Evolutionary conservation across 2,797 vertebrate genomes (phyloP).

Genomic region (Tolypeutes matacus): DNA sequence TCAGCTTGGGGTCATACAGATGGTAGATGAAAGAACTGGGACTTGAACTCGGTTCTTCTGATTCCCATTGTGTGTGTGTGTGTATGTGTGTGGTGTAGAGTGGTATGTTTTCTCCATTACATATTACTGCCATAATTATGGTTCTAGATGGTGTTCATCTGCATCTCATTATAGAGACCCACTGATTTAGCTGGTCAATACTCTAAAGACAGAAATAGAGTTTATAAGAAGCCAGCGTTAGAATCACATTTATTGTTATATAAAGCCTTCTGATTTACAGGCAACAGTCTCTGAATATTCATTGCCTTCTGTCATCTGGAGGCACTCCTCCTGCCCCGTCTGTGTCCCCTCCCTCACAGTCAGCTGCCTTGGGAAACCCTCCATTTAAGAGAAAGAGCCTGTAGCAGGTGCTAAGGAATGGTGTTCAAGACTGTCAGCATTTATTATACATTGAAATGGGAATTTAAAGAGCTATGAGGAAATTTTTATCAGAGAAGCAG

Average conservation of each 20-base stretch:
- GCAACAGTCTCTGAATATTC: conserved; percentile 71
- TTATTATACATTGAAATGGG: background rate
- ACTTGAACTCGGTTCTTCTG: background rate
- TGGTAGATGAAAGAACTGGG: background rate
- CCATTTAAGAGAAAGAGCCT: background rate
- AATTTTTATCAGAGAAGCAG: background rate
- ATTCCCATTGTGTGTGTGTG: background rate
- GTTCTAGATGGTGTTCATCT: background rate
- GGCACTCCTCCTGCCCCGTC: conserved; percentile 55
- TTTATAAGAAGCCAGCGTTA: conserved; percentile 44
- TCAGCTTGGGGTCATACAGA: background rate
- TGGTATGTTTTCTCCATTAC: background rate
- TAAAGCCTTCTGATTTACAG: conserved; percentile 66
- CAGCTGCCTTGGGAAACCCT: background rate
- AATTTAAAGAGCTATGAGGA: background rate
- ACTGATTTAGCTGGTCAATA: conserved; percentile 21
- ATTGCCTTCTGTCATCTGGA: conserved; percentile 75
- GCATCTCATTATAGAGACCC: background rate
- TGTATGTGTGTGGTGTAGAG: no score
- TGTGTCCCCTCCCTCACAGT: background rate
- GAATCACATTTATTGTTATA: conserved; percentile 63
- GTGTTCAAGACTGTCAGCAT: background rate
- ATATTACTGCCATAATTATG: background rate
- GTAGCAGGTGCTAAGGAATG: background rate
- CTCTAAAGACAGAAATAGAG: conserved; percentile 52